Evolutionary conservation across 1,140 invertebrate genomes (phyloP), one percentile per base, ranked within the genome.

Genomic region (Aphaenogaster ashmeadi): DNA sequence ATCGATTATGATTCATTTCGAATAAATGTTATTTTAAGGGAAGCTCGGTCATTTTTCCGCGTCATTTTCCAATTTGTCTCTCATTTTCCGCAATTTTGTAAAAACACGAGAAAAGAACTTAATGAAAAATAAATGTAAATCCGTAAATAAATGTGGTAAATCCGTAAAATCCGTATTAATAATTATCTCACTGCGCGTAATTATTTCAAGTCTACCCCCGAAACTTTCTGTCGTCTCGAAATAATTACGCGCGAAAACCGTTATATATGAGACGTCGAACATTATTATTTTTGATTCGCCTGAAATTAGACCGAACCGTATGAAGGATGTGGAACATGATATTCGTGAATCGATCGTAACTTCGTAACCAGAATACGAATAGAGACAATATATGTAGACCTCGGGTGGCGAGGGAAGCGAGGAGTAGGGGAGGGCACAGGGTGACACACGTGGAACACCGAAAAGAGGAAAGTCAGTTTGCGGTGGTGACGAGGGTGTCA

Each of bases 381-480:
- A 58, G 36, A 47, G 15, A 44, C 13, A 56, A 8, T 15, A 8
- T 15, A 15, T 38, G 36, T 38, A 8, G 11, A 27, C 27, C 27
- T 27, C 0, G 27, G 27, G 27, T 27, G 27, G 27, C 27, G 27
- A 27, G 15, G 2, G 71, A n/a, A 15, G 11, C 6, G 2, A 7
- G 11, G n/a, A 8, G 41, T n/a, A 18, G 2, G 18, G 7, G 7
- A n/a, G 5, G 3, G 33, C 9, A 47, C 8, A 18, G 58, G 60
- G 41, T 47, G 21, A 52, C 44, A 62, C 27, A 66, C 50, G 36
- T 38, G 58, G 15, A 47, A 47, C 27, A 1, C 21, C 36, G 50
- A 71, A 71, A 60, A 60, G 67, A 60, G 69, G 13, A 60, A 84
- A 60, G 67, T 74, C 52, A 38, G 21, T 71, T 54, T 50, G 15